These are phyloP conservation scores for Ochropleura plecta DNA, from an alignment of 2,888 invertebrate genomes.

Conservation along the genomic window DNA sequence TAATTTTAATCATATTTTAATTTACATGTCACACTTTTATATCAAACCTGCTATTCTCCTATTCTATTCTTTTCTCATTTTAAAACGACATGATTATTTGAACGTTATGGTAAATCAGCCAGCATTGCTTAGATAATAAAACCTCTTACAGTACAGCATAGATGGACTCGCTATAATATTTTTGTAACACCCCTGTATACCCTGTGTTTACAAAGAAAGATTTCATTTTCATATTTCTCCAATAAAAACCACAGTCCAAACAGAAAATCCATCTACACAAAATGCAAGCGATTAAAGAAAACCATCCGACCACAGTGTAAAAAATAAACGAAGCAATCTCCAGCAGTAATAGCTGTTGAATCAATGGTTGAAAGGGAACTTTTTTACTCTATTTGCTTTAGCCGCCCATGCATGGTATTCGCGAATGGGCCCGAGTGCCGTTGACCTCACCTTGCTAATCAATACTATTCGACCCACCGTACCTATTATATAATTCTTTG, in stretches of 20 bases:
- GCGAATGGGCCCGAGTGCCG: constrained; percentile 70
- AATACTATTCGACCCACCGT: constrained; percentile 76
- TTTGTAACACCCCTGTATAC: too few species aligned
- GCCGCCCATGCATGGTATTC: constrained; percentile 76
- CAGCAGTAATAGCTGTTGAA: constrained; percentile 48
- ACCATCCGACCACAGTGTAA: constrained; percentile 24
- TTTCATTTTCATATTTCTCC: neutral
- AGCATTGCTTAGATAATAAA: too few species aligned
- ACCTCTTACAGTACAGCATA: too few species aligned
- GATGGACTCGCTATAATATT: too few species aligned
- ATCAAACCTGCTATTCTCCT: too few species aligned
- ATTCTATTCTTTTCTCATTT: too few species aligned
- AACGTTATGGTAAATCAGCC: too few species aligned
- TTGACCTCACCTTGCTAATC: constrained; percentile 78
- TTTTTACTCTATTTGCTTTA: constrained; percentile 74
- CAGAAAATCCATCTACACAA: neutral
- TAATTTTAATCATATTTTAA: too few species aligned
- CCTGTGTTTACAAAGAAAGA: too few species aligned
- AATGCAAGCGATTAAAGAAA: constrained; percentile 27
- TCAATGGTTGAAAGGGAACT: constrained; percentile 38
- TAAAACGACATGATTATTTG: too few species aligned
- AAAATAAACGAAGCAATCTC: constrained; percentile 60
- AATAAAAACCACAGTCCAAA: neutral
- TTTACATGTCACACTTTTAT: too few species aligned
- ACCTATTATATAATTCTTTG: constrained; percentile 50